Evolutionary conservation across 37 sponge, comb jelly and placozoan genomes (phyloP).

Genomic region (Oscarella lobularis): DNA sequence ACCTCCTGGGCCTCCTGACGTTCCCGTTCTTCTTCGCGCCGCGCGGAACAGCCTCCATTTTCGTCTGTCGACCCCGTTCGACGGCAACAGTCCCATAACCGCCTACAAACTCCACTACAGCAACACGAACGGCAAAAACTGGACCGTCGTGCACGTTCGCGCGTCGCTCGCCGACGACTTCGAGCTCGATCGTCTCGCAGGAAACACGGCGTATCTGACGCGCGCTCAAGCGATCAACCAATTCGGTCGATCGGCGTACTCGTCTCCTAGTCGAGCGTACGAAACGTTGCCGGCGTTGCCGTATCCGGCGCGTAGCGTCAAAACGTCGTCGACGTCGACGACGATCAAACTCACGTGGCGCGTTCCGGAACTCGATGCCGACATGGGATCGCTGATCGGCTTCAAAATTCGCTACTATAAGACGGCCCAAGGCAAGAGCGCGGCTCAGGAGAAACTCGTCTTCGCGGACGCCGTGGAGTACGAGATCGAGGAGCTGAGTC

Average conservation of each 20-base stretch:
- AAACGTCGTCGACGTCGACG: background rate
- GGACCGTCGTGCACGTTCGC: background rate
- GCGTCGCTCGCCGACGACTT: background rate
- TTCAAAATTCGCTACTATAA: background rate
- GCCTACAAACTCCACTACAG: background rate
- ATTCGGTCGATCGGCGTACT: background rate
- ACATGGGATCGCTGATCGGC: background rate
- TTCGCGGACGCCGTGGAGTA: background rate
- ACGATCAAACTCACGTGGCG: background rate
- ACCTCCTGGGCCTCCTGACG: background rate
- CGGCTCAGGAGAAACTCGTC: too few species aligned
- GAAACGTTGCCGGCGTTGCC: background rate
- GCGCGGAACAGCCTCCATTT: background rate
- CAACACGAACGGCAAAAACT: background rate
- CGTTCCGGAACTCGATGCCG: background rate
- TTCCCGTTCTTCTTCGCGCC: background rate
- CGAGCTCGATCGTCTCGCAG: background rate
- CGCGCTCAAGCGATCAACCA: background rate
- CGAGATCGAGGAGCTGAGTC: background rate
- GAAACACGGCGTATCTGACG: background rate
- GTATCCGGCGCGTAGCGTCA: background rate
- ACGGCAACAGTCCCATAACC: conserved; percentile 2
- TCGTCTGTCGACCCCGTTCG: background rate
- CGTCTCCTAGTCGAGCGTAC: background rate
- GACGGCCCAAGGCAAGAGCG: background rate